phyloP scores from a whole-genome alignment of 2,797 vertebrate genomes.

The Brachymystax lenok region DNA sequence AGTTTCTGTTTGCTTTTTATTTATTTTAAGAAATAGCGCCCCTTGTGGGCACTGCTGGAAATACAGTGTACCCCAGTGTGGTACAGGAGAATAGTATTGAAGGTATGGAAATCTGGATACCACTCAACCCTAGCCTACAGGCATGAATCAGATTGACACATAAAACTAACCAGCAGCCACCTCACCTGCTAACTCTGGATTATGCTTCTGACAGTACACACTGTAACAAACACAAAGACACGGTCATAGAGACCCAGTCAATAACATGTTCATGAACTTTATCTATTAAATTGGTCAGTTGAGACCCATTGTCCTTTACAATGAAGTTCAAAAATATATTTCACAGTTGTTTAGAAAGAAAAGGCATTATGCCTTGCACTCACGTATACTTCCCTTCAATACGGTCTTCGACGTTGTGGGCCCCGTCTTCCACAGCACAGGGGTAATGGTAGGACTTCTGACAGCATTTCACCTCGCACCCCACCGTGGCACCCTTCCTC shows the following conservation, averaged over 20 bases:
- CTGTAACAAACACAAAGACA: constrained; percentile 38
- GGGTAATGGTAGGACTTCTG: constrained; percentile 74
- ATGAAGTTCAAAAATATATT: background rate
- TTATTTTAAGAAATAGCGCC: too few relatives aligned
- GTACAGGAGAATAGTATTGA: too few relatives aligned
- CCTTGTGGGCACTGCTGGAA: too few relatives aligned
- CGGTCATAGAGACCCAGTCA: background rate
- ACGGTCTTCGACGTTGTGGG: constrained; percentile 20
- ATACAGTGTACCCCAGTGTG: too few relatives aligned
- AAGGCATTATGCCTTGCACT: constrained; percentile 23
- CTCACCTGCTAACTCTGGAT: constrained; percentile 30
- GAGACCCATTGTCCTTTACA: background rate
- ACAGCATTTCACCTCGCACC: constrained; percentile 70
- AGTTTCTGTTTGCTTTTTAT: too few relatives aligned
- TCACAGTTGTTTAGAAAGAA: background rate
- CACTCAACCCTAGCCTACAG: background rate
- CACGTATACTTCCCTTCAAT: constrained; percentile 44
- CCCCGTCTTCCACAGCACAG: constrained; percentile 57
- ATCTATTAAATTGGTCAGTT: background rate
- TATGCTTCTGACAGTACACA: constrained; percentile 57
- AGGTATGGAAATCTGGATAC: too few relatives aligned
- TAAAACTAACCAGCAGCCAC: background rate
- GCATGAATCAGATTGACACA: background rate
- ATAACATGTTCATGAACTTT: background rate
- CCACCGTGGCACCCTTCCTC: constrained; percentile 68